phyloP scores from a whole-genome alignment of 2,113 vertebrate species.

The Origma solitaria region DNA sequence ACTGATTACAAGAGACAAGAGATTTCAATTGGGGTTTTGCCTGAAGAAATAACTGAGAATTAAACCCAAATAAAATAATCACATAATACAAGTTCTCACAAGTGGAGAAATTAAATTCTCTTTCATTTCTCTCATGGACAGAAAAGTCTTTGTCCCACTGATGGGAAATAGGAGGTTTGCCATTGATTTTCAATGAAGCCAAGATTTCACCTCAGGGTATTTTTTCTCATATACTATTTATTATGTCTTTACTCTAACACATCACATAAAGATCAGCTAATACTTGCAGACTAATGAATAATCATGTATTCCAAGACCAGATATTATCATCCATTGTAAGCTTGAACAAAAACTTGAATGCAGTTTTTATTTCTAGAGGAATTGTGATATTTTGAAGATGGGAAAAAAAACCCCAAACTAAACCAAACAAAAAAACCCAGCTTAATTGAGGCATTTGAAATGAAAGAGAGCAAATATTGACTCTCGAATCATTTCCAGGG shows the following conservation, averaged over 20 bases:
- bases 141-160: background rate
- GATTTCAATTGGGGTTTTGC: slow-evolving; percentile 6
- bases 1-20: slow-evolving; percentile 32
- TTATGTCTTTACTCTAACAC: background rate
- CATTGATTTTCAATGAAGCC: background rate
- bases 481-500: background rate
- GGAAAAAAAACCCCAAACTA: background rate
- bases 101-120: background rate
- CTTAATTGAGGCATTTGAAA: background rate
- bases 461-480: background rate
- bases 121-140: background rate
- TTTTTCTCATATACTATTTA: slow-evolving; percentile 1
- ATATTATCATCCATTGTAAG: background rate
- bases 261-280: background rate
- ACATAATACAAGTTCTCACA: background rate
- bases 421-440: background rate
- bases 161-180: background rate
- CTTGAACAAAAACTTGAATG: background rate
- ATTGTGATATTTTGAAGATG: background rate
- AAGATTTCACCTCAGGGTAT: background rate
- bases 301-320: background rate
- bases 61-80: slow-evolving; percentile 29
- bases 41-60: slow-evolving; percentile 37
- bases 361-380: background rate
- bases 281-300: background rate